phyloP scores from a whole-genome alignment of 2,113 vertebrate species.

The Pseudorectes ferrugineus region DNA sequence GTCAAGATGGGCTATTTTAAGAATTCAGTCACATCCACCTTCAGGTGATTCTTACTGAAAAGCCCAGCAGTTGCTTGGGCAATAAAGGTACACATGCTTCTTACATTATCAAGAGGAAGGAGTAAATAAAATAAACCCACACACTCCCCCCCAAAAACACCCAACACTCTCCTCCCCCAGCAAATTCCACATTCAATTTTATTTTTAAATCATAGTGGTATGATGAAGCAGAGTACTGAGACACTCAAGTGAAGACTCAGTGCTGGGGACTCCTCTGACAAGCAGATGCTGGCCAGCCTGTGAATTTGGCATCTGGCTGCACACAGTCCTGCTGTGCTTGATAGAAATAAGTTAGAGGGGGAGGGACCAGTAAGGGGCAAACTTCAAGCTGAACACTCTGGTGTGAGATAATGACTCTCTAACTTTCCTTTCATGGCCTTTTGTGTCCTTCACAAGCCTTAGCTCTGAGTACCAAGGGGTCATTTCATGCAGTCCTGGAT shows the following conservation, averaged over 20 bases:
- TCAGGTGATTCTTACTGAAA: neutral
- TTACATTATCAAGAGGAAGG: neutral
- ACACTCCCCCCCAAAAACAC: accelerated
- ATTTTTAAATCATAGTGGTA: neutral
- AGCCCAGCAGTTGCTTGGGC: neutral
- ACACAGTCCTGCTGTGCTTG: neutral
- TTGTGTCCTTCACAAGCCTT: neutral
- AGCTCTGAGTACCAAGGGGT: neutral
- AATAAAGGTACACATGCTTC: neutral
- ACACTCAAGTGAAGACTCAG: neutral
- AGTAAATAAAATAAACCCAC: neutral
- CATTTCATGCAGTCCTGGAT: neutral
- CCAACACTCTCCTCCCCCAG: neutral
- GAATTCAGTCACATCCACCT: neutral
- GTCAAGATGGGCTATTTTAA: neutral
- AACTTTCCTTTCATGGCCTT: neutral
- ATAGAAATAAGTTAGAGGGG: neutral
- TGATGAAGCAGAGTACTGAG: neutral
- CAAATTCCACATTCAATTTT: neutral
- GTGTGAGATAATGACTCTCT: neutral
- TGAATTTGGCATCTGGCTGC: neutral
- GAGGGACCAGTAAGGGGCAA: neutral
- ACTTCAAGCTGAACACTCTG: neutral
- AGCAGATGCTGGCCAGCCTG: neutral
- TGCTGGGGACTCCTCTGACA: neutral